A percentile compares a stretch with the other conserved stretches of the same genome.
phyloP scores from a whole-genome alignment of 2,113 vertebrate genomes.

The Oophaga pumilio region DNA sequence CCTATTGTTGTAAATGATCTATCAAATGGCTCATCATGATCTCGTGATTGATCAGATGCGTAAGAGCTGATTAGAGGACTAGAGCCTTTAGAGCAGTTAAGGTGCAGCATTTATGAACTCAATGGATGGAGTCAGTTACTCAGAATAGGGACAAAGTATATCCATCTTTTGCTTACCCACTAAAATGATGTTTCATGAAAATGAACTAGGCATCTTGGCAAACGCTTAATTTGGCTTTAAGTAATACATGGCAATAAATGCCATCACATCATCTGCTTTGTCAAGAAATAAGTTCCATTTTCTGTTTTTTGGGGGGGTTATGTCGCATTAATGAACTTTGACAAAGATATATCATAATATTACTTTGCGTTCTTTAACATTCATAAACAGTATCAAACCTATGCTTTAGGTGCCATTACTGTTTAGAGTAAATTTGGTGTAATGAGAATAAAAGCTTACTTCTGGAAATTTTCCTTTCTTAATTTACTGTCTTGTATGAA shows the following conservation, averaged over 20 bases:
- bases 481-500: background rate
- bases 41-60: slow-evolving; percentile 27
- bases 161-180: background rate
- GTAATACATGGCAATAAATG: background rate
- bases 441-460: background rate
- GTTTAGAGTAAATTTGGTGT: background rate
- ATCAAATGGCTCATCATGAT: slow-evolving; percentile 41
- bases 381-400: background rate
- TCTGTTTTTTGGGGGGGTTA: background rate
- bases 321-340: background rate
- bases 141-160: background rate
- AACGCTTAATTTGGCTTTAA: background rate
- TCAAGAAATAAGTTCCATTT: background rate
- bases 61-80: background rate
- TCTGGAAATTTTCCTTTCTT: background rate
- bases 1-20: slow-evolving; percentile 46
- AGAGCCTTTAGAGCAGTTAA: background rate
- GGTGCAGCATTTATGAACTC: background rate
- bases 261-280: background rate
- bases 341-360: background rate
- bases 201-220: slow-evolving; percentile 17
- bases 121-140: background rate
- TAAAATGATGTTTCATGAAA: slow-evolving; percentile 18
- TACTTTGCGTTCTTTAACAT: background rate
- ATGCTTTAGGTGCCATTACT: slow-evolving; percentile 5